Percentiles rank a stretch among this genome's conserved stretches.
These are phyloP conservation scores for Chymomyza costata DNA, from an alignment of 1,140 invertebrate species.

Conservation along the genomic window DNA sequence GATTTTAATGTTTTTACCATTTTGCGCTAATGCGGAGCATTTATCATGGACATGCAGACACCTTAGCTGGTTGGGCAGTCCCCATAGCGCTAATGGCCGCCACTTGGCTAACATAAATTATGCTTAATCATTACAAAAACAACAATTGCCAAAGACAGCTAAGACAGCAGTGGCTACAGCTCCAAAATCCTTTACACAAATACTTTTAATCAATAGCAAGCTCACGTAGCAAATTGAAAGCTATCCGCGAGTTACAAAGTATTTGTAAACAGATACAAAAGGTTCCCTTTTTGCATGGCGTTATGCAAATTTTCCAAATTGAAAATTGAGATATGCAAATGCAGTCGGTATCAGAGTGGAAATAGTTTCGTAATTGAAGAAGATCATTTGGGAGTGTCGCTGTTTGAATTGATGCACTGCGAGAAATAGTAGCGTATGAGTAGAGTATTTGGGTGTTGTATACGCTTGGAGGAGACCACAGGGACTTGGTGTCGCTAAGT, in stretches of 20 bases:
- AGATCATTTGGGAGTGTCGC: no score
- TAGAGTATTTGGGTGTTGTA: no score
- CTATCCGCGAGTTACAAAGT: conserved; percentile 26
- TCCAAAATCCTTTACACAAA: conserved; percentile 16
- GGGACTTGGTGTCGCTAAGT: no score
- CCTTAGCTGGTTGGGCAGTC: conserved; percentile 10
- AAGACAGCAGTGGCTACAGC: background rate
- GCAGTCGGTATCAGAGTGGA: no score
- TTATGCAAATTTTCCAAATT: no score
- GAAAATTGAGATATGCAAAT: no score
- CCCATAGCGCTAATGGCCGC: conserved; percentile 58
- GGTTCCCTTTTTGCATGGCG: background rate
- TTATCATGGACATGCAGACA: conserved; percentile 48
- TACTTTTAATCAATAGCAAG: conserved; percentile 48
- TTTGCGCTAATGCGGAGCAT: conserved; percentile 61
- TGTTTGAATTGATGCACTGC: no score
- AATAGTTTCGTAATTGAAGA: no score
- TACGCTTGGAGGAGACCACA: no score
- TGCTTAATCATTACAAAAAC: conserved; percentile 53
- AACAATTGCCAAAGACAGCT: conserved; percentile 6
- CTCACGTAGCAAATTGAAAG: conserved; percentile 10
- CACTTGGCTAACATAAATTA: conserved; percentile 67
- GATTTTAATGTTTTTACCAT: conserved; percentile 51
- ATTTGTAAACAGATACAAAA: conserved; percentile 13
- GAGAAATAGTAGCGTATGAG: no score